Conservation (phyloP, 2,797 vertebrate genomes). For the Protosalanx chinensis region DNA sequence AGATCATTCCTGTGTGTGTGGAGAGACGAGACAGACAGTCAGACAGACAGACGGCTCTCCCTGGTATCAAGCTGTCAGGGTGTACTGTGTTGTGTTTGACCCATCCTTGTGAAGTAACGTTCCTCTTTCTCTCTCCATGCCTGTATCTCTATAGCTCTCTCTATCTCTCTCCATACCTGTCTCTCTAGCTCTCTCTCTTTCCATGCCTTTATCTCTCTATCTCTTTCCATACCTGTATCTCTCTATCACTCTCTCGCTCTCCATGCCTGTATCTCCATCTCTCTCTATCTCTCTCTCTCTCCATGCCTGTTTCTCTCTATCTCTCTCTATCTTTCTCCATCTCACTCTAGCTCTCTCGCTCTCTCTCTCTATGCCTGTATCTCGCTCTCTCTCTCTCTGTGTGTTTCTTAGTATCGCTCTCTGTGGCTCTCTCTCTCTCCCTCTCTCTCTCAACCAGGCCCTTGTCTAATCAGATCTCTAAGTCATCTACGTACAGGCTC, state of each 20-base stretch:
- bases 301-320: background rate
- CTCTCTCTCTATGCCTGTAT: slow-evolving; percentile 54
- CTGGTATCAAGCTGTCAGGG: background rate
- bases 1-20: too few relatives aligned
- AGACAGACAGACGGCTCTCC: too few relatives aligned
- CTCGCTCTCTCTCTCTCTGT: slow-evolving; percentile 32
- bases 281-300: background rate
- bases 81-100: background rate
- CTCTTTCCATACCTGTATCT: background rate
- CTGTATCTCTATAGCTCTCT: background rate
- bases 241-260: background rate
- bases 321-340: slow-evolving; percentile 5
- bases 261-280: background rate
- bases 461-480: slow-evolving; percentile 75
- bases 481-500: slow-evolving; percentile 75
- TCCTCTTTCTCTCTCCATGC: background rate
- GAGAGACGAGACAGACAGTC: background rate
- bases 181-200: background rate
- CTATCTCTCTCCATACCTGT: too few relatives aligned
- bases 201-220: too few relatives aligned
- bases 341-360: slow-evolving; percentile 39
- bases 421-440: slow-evolving; percentile 37
- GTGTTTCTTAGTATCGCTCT: too few relatives aligned
- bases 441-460: slow-evolving; percentile 73
- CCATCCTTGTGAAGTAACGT: background rate